Base-by-base conservation (phyloP, 2,113 vertebrate species). In the Tupaia chinensis region DNA sequence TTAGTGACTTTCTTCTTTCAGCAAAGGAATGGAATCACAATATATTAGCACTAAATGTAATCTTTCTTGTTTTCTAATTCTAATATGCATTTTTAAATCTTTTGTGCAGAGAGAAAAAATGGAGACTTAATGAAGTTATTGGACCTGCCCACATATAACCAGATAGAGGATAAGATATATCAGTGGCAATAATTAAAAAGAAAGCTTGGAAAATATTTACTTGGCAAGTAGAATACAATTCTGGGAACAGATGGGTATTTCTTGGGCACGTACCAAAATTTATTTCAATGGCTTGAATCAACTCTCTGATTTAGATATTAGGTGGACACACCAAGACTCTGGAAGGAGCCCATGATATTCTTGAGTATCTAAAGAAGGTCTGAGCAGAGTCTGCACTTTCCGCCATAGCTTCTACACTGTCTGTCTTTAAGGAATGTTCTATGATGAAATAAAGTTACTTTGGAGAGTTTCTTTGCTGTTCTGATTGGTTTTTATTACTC, bases 401-500 rank as follows among this genome's bases (percentile, higher is more conserved):
- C 90, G 1, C 69, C 25, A 65, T 10, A 20, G 17, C 12, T 69
- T 79, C 66, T 27, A 9, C 44, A 44, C 53, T 63, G 23, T 63
- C 17, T 2, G 19, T 53, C 23, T 44, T 83, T 73, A 73, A 32
- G n/a, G 65, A 82, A 78, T 65, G 27, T 29, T 34, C 5, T 20
- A 25, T 56, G n/a, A n/a, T 69, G 58, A 94, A 87, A 85, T 81
- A 15, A 89, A 66, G 5, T 88, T 63, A 32, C 29, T 19, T 61
- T 66, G 70, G 9, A 8, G 29, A 72, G 61, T 90, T 68, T 85
- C 13, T 87, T 66, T 89, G n/a, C 44, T 74, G 6, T 17, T 6
- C 12, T 93, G 32, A 77, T 22, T 95, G 72, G 19, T 10, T 95
- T 94, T 65, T 88, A 25, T 76, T 91, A 29, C 16, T 88, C 32